Conservation (phyloP, 1,140 invertebrate species). For the Pseudachorutes palmiensis region DNA sequence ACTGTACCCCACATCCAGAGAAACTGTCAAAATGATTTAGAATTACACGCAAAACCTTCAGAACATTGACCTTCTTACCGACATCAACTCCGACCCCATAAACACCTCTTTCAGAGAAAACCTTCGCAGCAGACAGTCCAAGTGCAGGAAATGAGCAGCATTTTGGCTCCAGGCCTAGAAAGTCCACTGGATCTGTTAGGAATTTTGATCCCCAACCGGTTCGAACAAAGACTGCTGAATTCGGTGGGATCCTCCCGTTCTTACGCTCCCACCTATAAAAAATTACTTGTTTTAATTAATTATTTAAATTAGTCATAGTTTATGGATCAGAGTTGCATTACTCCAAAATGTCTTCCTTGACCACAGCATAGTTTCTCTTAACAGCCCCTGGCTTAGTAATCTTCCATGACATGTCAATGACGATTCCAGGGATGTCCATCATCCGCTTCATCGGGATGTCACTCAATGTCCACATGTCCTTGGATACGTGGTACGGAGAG, state of each 20-base stretch:
- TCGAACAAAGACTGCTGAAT: constrained; percentile 13
- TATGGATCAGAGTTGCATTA: no score
- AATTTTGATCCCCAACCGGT: constrained; percentile 20
- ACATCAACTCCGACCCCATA: constrained; percentile 8
- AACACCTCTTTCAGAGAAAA: neutral
- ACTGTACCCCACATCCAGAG: constrained; percentile 2
- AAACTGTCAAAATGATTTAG: constrained; percentile 6
- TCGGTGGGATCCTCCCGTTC: constrained; percentile 13
- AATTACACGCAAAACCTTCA: no score
- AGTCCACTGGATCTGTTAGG: neutral
- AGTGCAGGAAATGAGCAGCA: neutral
- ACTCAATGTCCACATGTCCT: constrained; percentile 9
- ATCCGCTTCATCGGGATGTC: constrained; percentile 20
- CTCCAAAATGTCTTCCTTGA: constrained; percentile 16
- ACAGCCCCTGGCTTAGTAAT: neutral
- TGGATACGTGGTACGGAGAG: constrained; percentile 8
- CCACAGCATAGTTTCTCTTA: constrained; percentile 1
- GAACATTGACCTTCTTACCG: neutral
- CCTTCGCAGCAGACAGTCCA: constrained; percentile 10
- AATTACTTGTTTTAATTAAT: neutral
- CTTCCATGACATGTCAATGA: constrained; percentile 20
- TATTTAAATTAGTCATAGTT: no score
- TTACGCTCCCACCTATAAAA: constrained; percentile 14
- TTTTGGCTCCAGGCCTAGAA: neutral
- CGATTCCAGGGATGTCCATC: constrained; percentile 13